Percentiles rank a stretch among this genome's conserved stretches.
phyloP scores from a whole-genome alignment of 2,888 invertebrate species.

The Oligia latruncula region DNA sequence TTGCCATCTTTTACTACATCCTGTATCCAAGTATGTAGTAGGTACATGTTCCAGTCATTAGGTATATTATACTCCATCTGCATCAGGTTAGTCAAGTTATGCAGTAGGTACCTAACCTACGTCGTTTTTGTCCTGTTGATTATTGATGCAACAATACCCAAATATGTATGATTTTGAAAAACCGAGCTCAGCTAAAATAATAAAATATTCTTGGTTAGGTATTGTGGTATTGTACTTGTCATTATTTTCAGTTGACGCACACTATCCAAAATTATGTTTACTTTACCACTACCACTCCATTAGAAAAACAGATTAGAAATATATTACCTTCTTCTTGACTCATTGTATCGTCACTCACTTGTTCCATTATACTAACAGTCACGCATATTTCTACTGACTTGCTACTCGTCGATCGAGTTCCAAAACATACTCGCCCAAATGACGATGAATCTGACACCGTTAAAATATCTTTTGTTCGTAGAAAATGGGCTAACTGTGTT shows the following conservation, averaged over 20 bases:
- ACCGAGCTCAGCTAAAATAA: background rate
- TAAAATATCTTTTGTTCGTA: constrained; percentile 56
- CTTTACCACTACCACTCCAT: constrained; percentile 21
- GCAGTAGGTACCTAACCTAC: background rate
- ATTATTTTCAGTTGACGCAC: constrained; percentile 31
- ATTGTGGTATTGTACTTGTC: background rate
- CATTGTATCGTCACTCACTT: background rate
- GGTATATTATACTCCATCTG: background rate
- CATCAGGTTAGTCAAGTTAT: background rate
- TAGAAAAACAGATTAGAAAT: constrained; percentile 41
- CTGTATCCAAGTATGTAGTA: too few species aligned
- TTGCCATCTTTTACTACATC: too few species aligned
- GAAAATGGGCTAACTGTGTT: constrained; percentile 64
- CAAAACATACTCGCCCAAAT: background rate
- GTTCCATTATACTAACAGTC: background rate
- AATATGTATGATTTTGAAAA: background rate
- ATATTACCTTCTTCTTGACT: background rate
- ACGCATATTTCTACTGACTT: background rate
- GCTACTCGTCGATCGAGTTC: background rate
- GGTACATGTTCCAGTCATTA: background rate
- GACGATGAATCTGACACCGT: constrained; percentile 49
- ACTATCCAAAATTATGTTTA: constrained; percentile 7
- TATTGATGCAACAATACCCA: background rate
- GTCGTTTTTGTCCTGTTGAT: background rate
- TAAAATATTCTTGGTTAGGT: too few species aligned